phyloP scores from a whole-genome alignment of 2,888 invertebrate species.

The Pogonocherus hispidulus region DNA sequence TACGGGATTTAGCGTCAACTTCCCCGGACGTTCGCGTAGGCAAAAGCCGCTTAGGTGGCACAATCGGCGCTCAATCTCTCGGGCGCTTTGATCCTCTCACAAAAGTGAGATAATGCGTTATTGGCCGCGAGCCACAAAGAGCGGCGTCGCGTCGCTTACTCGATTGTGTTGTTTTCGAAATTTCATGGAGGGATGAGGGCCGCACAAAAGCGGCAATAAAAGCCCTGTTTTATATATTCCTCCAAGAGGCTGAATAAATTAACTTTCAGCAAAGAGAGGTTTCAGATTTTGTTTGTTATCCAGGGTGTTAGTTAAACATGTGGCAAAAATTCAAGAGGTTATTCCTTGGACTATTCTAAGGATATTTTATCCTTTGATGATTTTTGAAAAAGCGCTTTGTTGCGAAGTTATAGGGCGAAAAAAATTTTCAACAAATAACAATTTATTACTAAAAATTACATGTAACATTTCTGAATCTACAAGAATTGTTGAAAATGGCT shows the following conservation, averaged over 20 bases:
- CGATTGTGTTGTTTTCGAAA: slow-evolving; percentile 33
- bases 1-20: slow-evolving; percentile 33
- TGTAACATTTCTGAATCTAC: too few relatives aligned
- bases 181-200: slow-evolving; percentile 27
- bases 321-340: too few relatives aligned
- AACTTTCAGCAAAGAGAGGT: slow-evolving; percentile 1
- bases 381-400: too few relatives aligned
- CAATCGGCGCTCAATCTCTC: slow-evolving; percentile 50
- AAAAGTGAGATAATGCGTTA: slow-evolving; percentile 66
- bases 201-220: slow-evolving; percentile 31
- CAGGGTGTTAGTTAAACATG: too few relatives aligned
- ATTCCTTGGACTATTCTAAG: too few relatives aligned
- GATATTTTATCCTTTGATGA: too few relatives aligned
- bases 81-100: slow-evolving; percentile 59
- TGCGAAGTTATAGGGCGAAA: too few relatives aligned
- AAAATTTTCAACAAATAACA: too few relatives aligned
- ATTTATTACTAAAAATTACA: too few relatives aligned
- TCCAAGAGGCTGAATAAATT: slow-evolving; percentile 15
- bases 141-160: slow-evolving; percentile 36
- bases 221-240: slow-evolving; percentile 36
- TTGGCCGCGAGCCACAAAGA: slow-evolving; percentile 54
- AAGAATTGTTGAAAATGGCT: too few relatives aligned
- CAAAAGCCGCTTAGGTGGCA: slow-evolving; percentile 40
- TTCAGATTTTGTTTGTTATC: neutral
- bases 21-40: slow-evolving; percentile 28